These are phyloP conservation scores for Scaptodrosophila latifasciaeformis DNA, from an alignment of 2,888 invertebrate species.

Conservation along the genomic window DNA sequence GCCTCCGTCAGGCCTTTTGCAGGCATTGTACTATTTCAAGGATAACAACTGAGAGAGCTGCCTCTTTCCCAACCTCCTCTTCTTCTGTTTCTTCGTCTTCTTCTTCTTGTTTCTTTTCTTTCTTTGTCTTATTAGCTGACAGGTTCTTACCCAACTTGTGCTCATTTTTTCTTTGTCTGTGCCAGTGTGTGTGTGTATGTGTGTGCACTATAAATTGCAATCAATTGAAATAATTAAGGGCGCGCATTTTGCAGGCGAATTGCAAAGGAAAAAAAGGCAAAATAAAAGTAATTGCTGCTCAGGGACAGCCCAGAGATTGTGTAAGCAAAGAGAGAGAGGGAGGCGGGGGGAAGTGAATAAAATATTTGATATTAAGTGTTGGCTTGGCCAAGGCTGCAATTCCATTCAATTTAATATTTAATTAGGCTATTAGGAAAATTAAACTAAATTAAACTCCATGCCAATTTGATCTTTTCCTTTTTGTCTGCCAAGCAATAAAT, in stretches of 20 bases:
- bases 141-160: slow-evolving; percentile 10
- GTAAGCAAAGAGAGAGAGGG: too few species aligned
- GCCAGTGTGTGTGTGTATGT: not conserved
- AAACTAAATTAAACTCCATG: not conserved
- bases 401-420: slow-evolving; percentile 25
- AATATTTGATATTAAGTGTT: too few species aligned
- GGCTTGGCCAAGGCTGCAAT: slow-evolving; percentile 12
- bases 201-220: slow-evolving; percentile 57
- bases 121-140: slow-evolving; percentile 15
- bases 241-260: too few species aligned
- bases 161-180: slow-evolving; percentile 1
- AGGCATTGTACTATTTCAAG: slow-evolving; percentile 73
- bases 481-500: not conserved
- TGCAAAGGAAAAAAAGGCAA: slow-evolving; percentile 2
- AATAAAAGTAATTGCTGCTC: too few species aligned
- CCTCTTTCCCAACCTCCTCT: slow-evolving; percentile 9
- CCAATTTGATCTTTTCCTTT: slow-evolving; percentile 6
- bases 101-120: slow-evolving; percentile 8
- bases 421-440: slow-evolving; percentile 41
- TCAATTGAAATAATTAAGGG: slow-evolving; percentile 61
- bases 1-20: slow-evolving; percentile 5
- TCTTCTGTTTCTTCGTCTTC: slow-evolving; percentile 16
- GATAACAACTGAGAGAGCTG: slow-evolving; percentile 52
- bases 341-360: too few species aligned
- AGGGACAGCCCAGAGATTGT: too few species aligned